These are phyloP conservation scores for Stichodactyla mertensii DNA, from an alignment of 64 coral and sea anemone species.

Conservation along the genomic window DNA sequence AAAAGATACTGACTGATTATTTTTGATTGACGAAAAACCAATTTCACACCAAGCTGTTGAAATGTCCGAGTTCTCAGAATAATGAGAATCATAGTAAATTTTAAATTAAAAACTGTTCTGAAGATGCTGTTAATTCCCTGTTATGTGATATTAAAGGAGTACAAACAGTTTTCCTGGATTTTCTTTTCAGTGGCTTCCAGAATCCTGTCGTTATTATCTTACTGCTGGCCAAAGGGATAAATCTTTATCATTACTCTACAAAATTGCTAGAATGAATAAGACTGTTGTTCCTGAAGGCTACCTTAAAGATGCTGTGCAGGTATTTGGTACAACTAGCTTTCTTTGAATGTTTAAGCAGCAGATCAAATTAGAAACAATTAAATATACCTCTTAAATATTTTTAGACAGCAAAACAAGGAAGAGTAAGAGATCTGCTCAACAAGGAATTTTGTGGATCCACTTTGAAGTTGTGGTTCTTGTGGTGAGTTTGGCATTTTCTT, in stretches of 20 bases:
- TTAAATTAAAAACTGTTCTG: too few relatives aligned
- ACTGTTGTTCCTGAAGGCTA: constrained; percentile 59
- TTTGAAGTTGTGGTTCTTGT: constrained; percentile 49
- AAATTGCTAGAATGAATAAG: constrained; percentile 72
- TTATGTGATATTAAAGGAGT: too few relatives aligned
- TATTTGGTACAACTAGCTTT: background rate
- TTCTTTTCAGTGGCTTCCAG: constrained; percentile 60
- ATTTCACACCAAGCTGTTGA: too few relatives aligned
- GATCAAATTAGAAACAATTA: too few relatives aligned
- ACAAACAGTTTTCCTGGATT: background rate
- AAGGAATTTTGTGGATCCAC: constrained; percentile 38
- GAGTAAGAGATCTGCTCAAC: constrained; percentile 42
- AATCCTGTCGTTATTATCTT: constrained; percentile 85
- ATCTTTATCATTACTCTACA: constrained; percentile 47
- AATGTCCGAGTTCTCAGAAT: too few relatives aligned
- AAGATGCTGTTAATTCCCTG: too few relatives aligned
- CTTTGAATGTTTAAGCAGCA: too few relatives aligned
- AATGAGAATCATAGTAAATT: too few relatives aligned
- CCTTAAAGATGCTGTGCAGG: constrained; percentile 47
- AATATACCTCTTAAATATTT: background rate
- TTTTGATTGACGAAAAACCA: too few relatives aligned
- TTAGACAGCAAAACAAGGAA: constrained; percentile 26
- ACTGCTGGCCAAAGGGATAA: constrained; percentile 72
- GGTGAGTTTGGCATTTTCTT: constrained; percentile 23
- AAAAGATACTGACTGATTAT: too few relatives aligned